A percentile compares a stretch with the other conserved stretches of the same genome.
Conservation (phyloP, 1,140 invertebrate species). For the Delia radicum region DNA sequence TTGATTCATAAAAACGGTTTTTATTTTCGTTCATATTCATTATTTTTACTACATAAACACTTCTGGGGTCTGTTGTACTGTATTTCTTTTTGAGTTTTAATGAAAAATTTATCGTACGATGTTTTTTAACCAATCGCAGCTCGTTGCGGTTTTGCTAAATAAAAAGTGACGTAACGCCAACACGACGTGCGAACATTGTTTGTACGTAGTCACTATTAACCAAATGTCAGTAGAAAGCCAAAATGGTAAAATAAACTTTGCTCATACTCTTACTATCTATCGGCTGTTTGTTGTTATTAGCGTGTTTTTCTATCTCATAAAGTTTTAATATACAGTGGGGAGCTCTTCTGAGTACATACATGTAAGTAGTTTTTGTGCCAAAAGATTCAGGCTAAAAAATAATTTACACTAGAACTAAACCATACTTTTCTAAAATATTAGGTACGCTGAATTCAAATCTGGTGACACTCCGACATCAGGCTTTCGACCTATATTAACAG, state of each 20-base stretch:
- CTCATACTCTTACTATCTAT: neutral
- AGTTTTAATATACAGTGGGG: too few relatives aligned
- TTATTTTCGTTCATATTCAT: neutral
- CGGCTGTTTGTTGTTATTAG: neutral
- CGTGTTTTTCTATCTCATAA: neutral
- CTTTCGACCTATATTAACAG: too few relatives aligned
- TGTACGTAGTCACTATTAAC: neutral
- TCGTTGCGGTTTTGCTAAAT: constrained; percentile 37
- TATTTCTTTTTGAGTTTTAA: constrained; percentile 23
- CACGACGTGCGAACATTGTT: neutral
- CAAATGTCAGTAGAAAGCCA: constrained; percentile 6
- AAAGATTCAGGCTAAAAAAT: too few relatives aligned
- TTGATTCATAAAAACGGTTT: neutral
- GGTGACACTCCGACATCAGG: too few relatives aligned
- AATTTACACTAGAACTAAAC: too few relatives aligned
- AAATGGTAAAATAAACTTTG: neutral
- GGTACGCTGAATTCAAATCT: too few relatives aligned
- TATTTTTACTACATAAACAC: neutral
- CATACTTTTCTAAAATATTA: too few relatives aligned
- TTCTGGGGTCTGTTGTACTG: constrained; percentile 3
- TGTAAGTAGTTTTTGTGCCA: too few relatives aligned
- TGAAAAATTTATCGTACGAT: constrained; percentile 55
- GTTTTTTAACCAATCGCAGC: constrained; percentile 52
- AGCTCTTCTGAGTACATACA: too few relatives aligned
- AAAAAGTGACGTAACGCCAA: constrained; percentile 47